phyloP scores from a whole-genome alignment of 2,113 vertebrate species.

The Phycodurus eques region DNA sequence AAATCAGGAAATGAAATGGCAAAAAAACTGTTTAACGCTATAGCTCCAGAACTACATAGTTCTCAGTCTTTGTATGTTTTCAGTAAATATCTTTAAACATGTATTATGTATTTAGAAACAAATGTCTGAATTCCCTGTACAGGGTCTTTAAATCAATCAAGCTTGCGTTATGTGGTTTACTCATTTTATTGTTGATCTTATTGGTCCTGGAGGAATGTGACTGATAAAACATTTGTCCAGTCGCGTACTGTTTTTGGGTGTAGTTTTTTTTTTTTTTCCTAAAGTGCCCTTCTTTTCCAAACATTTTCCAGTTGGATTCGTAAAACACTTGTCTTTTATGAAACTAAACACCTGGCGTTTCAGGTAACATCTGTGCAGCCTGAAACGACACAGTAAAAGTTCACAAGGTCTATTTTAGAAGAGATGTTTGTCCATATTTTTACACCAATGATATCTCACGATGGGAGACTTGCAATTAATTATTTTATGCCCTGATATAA shows the following conservation, averaged over 20 bases:
- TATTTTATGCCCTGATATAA: not conserved
- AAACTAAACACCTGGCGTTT: conserved; percentile 1
- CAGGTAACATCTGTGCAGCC: not conserved
- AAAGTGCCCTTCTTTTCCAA: not conserved
- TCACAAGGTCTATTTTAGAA: not conserved
- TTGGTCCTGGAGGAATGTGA: not conserved
- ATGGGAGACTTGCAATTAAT: not conserved
- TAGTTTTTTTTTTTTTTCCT: not conserved
- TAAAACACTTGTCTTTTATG: conserved; percentile 2
- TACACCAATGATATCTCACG: not conserved
- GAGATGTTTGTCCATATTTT: not conserved
- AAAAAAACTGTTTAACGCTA: too few species aligned
- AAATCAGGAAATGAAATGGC: too few species aligned
- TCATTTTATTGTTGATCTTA: not conserved
- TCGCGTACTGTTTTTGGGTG: not conserved
- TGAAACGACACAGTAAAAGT: conserved; percentile 2
- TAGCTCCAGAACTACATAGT: too few species aligned
- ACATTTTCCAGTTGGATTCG: not conserved
- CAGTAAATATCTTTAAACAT: too few species aligned
- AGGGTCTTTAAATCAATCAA: not conserved
- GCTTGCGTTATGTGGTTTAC: not conserved
- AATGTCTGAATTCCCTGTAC: too few species aligned
- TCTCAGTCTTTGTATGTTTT: too few species aligned
- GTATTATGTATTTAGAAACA: too few species aligned
- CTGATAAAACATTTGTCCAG: not conserved